Conservation (phyloP, 2,888 invertebrate genomes). For the Diarsia dahlii region DNA sequence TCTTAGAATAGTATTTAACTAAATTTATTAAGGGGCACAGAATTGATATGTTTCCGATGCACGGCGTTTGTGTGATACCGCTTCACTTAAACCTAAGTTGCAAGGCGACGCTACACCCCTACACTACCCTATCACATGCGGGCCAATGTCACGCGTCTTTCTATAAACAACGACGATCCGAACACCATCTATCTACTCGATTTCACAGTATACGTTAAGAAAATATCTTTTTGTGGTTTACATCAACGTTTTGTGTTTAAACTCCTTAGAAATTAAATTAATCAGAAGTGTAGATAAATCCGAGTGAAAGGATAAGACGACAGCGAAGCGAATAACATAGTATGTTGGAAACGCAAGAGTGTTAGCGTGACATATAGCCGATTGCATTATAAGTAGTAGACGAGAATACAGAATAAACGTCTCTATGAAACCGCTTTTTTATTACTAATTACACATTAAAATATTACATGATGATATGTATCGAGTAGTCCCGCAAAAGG, state of each 20-base stretch:
- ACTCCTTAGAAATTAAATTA: conserved; percentile 68
- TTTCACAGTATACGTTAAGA: conserved; percentile 85
- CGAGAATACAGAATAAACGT: conserved; percentile 90
- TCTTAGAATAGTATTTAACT: conserved; percentile 90
- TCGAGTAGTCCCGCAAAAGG: conserved; percentile 93
- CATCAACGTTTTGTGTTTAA: conserved; percentile 63
- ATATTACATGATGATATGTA: conserved; percentile 94
- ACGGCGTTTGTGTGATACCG: conserved; percentile 92
- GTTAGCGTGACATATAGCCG: conserved; percentile 89
- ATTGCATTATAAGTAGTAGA: conserved; percentile 88
- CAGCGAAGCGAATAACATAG: conserved; percentile 77
- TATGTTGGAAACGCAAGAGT: conserved; percentile 77
- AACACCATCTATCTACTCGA: conserved; percentile 84
- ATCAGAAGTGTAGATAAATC: conserved; percentile 72
- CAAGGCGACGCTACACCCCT: conserved; percentile 90
- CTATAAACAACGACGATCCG: conserved; percentile 75
- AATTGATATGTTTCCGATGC: conserved; percentile 95
- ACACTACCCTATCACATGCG: conserved; percentile 89
- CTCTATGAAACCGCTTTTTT: conserved; percentile 90
- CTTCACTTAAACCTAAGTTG: conserved; percentile 90
- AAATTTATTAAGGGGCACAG: conserved; percentile 94
- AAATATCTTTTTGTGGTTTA: conserved; percentile 76
- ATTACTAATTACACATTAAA: conserved; percentile 90
- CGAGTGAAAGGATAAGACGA: conserved; percentile 72
- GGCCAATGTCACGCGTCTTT: conserved; percentile 88